These are phyloP conservation scores for Sebastes paucispinis DNA, from an alignment of 2,797 vertebrate genomes.

Conservation along the genomic window DNA sequence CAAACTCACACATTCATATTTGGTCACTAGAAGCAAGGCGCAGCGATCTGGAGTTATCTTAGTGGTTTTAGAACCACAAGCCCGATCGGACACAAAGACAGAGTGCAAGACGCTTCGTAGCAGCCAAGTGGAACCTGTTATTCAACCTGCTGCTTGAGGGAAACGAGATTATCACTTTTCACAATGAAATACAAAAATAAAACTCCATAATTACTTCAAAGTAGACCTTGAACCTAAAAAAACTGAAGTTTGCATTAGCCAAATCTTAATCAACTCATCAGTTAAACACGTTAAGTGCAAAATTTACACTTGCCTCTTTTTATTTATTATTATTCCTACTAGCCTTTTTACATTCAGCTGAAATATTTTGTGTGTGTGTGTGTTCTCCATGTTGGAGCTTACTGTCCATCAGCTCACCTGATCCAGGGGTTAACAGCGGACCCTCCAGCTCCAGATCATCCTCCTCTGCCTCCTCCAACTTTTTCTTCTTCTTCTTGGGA, in stretches of 20 bases:
- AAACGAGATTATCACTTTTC: conserved; percentile 17
- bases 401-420: conserved; percentile 79
- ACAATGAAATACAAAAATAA: conserved; percentile 21
- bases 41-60: conserved; percentile 52
- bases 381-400: background rate
- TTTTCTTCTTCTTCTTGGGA: conserved; percentile 99
- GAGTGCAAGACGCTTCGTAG: background rate
- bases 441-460: conserved; percentile 93
- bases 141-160: conserved; percentile 61
- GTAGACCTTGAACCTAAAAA: background rate
- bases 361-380: background rate
- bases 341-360: background rate
- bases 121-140: conserved; percentile 52
- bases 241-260: background rate
- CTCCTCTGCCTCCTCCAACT: conserved; percentile 91
- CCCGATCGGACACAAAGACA: conserved; percentile 17
- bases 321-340: background rate
- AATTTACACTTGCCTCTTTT: background rate
- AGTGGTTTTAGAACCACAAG: conserved; percentile 46
- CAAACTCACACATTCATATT: conserved; percentile 77
- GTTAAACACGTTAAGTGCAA: background rate
- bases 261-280: background rate
- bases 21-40: conserved; percentile 58
- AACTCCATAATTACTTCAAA: background rate
- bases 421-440: conserved; percentile 94